phyloP scores from a whole-genome alignment of 1,140 invertebrate genomes.

The Eriosoma lanigerum region DNA sequence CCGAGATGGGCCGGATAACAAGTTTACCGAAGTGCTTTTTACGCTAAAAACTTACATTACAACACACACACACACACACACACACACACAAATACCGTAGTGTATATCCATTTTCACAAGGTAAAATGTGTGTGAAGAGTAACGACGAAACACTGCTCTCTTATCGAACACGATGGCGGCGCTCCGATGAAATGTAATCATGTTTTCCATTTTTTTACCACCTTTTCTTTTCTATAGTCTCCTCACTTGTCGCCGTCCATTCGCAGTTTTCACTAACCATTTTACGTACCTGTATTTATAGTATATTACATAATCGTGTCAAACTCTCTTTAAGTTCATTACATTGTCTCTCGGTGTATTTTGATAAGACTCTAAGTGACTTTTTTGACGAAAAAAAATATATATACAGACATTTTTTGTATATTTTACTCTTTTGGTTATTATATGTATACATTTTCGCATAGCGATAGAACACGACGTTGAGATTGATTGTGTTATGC shows the following conservation, averaged over 20 bases:
- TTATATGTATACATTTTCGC: background rate
- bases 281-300: background rate
- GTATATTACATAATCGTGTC: background rate
- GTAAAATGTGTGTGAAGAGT: background rate
- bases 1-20: conserved; percentile 33
- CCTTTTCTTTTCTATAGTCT: too few relatives aligned
- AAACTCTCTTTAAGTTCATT: conserved; percentile 28
- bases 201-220: background rate
- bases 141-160: background rate
- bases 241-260: background rate
- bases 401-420: too few relatives aligned
- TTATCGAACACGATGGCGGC: background rate
- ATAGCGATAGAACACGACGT: background rate
- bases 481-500: background rate
- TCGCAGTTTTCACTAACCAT: background rate
- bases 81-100: too few relatives aligned
- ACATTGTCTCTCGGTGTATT: background rate
- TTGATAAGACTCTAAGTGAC: conserved; percentile 8
- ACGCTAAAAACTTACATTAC: conserved; percentile 37
- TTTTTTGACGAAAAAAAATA: too few relatives aligned
- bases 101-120: background rate
- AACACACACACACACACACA: conserved; percentile 14
- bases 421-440: background rate
- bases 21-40: conserved; percentile 45
- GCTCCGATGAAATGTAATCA: conserved; percentile 29